A percentile compares a stretch with the other conserved stretches of the same genome.
These are phyloP conservation scores for Eclectus roratus DNA, from an alignment of 2,113 vertebrate genomes.

Conservation along the genomic window DNA sequence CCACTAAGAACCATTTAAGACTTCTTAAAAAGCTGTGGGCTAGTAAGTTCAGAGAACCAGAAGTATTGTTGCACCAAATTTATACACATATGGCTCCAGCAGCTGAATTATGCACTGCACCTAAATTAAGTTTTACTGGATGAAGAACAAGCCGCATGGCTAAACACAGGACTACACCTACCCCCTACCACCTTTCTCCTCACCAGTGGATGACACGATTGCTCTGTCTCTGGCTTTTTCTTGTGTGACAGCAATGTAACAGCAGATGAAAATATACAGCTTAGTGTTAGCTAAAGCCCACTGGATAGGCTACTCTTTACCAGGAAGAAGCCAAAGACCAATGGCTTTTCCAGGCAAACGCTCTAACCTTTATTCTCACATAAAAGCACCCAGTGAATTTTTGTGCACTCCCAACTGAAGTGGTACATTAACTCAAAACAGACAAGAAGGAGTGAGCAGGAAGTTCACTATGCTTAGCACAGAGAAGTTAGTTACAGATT, in stretches of 20 bases:
- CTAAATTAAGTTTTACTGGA: not conserved
- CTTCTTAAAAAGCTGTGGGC: not conserved
- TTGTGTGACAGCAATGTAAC: not conserved
- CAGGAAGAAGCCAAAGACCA: not conserved
- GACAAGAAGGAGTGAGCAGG: not conserved
- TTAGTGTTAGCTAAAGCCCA: not conserved
- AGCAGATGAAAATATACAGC: not conserved
- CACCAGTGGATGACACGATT: not conserved
- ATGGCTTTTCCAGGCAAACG: not conserved
- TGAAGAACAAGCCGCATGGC: not conserved
- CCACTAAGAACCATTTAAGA: not conserved
- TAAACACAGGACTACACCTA: not conserved
- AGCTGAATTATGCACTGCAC: not conserved
- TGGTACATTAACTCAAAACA: not conserved
- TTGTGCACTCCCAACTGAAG: not conserved
- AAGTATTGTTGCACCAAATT: not conserved
- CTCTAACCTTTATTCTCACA: not conserved
- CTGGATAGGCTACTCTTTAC: not conserved
- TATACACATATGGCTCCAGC: fast-evolving
- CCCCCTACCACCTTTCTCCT: not conserved
- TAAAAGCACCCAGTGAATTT: not conserved
- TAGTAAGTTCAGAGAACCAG: not conserved
- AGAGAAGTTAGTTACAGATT: not conserved
- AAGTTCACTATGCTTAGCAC: not conserved
- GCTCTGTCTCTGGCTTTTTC: not conserved